Evolutionary conservation across 2,888 invertebrate species (phyloP), one percentile per base, ranked within the genome.

Genomic region (Ceratothoa steindachneri): DNA sequence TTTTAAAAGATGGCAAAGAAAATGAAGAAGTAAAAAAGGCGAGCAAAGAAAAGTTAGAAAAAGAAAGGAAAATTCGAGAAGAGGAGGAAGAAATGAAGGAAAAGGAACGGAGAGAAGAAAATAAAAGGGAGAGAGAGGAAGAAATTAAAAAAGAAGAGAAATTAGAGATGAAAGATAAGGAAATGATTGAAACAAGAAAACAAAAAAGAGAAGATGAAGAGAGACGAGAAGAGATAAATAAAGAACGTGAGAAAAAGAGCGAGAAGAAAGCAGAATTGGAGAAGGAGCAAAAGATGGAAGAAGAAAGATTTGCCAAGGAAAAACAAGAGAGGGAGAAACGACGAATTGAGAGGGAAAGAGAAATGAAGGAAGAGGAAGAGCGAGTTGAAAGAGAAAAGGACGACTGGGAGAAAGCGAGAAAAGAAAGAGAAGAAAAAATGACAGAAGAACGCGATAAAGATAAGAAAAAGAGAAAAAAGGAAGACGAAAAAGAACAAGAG

Each of bases 291-390:
- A 65, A 73, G 64, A 74, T 77, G 72, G 24, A 69, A 51, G 30
- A 73, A 80, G 65, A 71, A 71, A 74, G 72, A 74, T 12, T 2
- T 22, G 22, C 75, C 30, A 73, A 78, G 77, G 81, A 80, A 80
- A 73, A 80, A 77, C 77, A 80, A 65, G 71, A 81, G 81, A 74
- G 79, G 70, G 41, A 80, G 78, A 12, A 78, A 81, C 28, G 77
- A 81, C 67, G 72, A 70, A 30, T 70, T 67, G 69, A 74, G 27
- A 72, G 80, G 52, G 66, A 64, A 65, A 69, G 67, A 24, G 67
- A 55, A 27, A 28, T 64, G 7, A 66, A 67, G 27, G 68, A 73
- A n/a, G 71, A 71, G 9, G 71, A 76, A 15, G 30, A 69, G 9
- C 67, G 67, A 51, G 28, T 29, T 7, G 67, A 31, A 4, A 30